Base-by-base conservation (phyloP, 2,888 invertebrate genomes). In the Gastrophysa polygoni region DNA sequence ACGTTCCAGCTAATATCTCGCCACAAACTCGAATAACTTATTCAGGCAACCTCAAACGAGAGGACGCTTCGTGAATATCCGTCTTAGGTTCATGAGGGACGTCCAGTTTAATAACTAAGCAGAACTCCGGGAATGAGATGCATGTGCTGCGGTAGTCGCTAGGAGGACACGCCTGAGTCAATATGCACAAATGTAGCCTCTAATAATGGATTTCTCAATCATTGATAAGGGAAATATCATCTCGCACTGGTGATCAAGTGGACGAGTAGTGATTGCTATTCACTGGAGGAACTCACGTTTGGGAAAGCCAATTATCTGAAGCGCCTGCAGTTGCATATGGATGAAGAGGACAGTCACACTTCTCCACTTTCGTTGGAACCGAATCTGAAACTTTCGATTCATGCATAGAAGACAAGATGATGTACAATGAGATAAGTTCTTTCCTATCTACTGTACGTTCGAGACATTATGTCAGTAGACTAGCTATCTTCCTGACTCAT, bases 51-150 rank as follows among this genome's bases (percentile, higher is more conserved):
- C 57, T 62, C 50, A 49, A 62, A 57, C 57, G 57, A 57, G 51
- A 55, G 49, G 51, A 59, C 50, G 63, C 50, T 56, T 51, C 43
- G 56, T 50, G 50, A 56, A 63, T 63, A 56, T 56, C 58, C 38
- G 47, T 58, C 51, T 52, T 16, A 43, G 48, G 58, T 48, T 50
- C 38, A 32, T 49, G 28, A 34, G 43, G 43, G 54, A 32, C 58
- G 63, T 63, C 63, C 59, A 63, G 55, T 59, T 63, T 63, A 63
- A 63, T 63, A 59, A 63, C 50, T 63, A 43, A 62, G 57, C 54
- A 57, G 57, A 62, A 62, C 57, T 54, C 54, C 54, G 43, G 48
- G 32, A 58, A 54, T 52, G 52, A 57, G 61, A 62, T 62, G 61
- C 61, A 52, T 38, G 48, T 38, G 46, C 38, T 49, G 32, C 32